A percentile compares a stretch with the other conserved stretches of the same genome.
Conservation (phyloP, 2,113 vertebrate genomes). For the Todiramphus saurophagus region DNA sequence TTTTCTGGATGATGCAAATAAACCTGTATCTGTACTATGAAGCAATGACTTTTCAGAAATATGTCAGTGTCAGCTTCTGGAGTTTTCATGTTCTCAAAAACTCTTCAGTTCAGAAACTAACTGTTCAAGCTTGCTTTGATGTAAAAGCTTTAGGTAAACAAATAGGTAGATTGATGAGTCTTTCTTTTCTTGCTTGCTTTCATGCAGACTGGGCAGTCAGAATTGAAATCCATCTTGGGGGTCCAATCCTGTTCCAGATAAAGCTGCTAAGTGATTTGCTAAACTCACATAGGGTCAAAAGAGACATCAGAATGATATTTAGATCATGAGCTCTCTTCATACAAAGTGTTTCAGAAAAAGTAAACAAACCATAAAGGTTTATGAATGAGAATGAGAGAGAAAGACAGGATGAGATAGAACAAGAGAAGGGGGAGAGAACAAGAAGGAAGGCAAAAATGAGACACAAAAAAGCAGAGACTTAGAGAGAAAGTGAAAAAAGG, state of each 20-base stretch:
- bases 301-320: background rate
- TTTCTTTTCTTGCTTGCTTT: background rate
- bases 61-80: background rate
- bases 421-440: background rate
- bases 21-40: background rate
- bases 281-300: background rate
- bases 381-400: background rate
- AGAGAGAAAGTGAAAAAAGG: background rate
- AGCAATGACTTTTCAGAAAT: background rate
- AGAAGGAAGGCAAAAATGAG: background rate
- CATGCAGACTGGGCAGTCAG: background rate
- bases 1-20: background rate
- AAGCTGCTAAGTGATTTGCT: background rate
- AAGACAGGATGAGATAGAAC: background rate
- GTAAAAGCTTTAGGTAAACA: background rate
- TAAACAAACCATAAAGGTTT: conserved; percentile 21
- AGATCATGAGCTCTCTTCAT: background rate
- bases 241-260: background rate
- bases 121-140: background rate
- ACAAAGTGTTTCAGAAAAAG: background rate
- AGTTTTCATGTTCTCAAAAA: background rate
- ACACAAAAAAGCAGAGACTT: background rate
- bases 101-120: background rate
- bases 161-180: background rate
- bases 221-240: background rate